A percentile compares a stretch with the other conserved stretches of the same genome.
phyloP scores from a whole-genome alignment of 2,113 vertebrate species.

The Apodemus speciosus region DNA sequence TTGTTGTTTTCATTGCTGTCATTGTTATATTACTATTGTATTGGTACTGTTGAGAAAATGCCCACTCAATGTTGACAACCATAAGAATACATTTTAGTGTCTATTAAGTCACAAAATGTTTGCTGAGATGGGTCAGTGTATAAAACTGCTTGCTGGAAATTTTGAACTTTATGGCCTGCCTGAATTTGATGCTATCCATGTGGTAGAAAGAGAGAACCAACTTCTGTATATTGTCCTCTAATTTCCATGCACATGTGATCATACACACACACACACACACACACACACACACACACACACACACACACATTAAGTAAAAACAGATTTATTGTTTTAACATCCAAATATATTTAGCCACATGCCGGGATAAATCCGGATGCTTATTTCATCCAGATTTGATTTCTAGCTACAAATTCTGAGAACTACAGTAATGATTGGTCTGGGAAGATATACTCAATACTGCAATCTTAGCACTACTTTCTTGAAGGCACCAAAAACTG shows the following conservation, averaged over 20 bases:
- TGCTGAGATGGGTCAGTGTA: background rate
- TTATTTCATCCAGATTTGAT: conserved; percentile 20
- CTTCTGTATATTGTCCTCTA: background rate
- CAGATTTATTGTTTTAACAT: background rate
- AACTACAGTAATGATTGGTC: background rate
- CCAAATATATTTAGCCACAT: background rate
- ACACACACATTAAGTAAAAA: background rate
- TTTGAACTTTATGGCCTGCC: background rate
- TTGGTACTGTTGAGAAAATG: conserved; percentile 17
- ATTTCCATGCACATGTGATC: background rate
- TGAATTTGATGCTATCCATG: background rate
- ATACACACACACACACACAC: too few relatives aligned
- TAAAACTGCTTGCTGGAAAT: background rate
- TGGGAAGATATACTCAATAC: background rate
- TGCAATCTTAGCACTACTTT: background rate
- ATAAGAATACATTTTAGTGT: background rate
- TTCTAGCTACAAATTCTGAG: background rate
- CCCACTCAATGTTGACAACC: background rate
- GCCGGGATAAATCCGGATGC: background rate
- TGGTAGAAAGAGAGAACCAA: background rate
- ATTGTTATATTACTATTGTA: background rate
- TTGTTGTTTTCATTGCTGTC: background rate
- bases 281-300: too few relatives aligned
- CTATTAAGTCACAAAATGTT: conserved; percentile 1
- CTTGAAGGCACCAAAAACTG: background rate